Evolutionary conservation across 1,140 invertebrate species (phyloP).

Genomic region (Drusus annulatus): DNA sequence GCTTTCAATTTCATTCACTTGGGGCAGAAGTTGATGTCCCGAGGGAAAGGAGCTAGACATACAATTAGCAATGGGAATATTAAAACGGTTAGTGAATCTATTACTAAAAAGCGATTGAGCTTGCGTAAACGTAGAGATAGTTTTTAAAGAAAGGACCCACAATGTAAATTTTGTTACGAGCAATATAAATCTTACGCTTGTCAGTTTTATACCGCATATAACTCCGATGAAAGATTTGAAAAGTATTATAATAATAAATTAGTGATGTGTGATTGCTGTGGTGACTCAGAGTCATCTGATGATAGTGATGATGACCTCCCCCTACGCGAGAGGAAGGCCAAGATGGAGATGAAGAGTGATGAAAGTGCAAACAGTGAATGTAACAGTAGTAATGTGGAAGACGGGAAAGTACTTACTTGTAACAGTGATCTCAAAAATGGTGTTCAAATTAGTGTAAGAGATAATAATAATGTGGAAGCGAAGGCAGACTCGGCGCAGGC

Average conservation of each 20-base stretch:
- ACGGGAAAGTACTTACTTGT: constrained; percentile 48
- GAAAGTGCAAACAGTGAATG: constrained; percentile 59
- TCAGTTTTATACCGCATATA: constrained; percentile 71
- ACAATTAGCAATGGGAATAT: constrained; percentile 57
- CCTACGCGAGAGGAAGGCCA: constrained; percentile 55
- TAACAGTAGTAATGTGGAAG: constrained; percentile 47
- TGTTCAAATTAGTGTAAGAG: constrained; percentile 58
- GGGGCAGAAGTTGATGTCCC: constrained; percentile 49
- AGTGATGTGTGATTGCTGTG: constrained; percentile 74
- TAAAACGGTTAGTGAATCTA: constrained; percentile 60
- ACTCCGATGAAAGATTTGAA: constrained; percentile 65
- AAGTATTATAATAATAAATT: constrained; percentile 68
- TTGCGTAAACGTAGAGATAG: constrained; percentile 41
- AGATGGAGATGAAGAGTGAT: constrained; percentile 55
- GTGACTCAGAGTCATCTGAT: constrained; percentile 67
- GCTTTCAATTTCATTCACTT: constrained; percentile 52
- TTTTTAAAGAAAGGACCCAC: constrained; percentile 63
- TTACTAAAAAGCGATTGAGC: constrained; percentile 63
- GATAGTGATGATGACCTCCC: constrained; percentile 63
- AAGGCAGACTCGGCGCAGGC: constrained; percentile 67
- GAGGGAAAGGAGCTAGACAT: constrained; percentile 30
- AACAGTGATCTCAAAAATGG: constrained; percentile 60
- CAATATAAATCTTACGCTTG: constrained; percentile 71
- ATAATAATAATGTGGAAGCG: constrained; percentile 40
- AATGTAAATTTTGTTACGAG: constrained; percentile 72